Evolutionary conservation across 2,888 invertebrate genomes (phyloP), one percentile per base, ranked within the genome.

Genomic region (Drosophila limbata): DNA sequence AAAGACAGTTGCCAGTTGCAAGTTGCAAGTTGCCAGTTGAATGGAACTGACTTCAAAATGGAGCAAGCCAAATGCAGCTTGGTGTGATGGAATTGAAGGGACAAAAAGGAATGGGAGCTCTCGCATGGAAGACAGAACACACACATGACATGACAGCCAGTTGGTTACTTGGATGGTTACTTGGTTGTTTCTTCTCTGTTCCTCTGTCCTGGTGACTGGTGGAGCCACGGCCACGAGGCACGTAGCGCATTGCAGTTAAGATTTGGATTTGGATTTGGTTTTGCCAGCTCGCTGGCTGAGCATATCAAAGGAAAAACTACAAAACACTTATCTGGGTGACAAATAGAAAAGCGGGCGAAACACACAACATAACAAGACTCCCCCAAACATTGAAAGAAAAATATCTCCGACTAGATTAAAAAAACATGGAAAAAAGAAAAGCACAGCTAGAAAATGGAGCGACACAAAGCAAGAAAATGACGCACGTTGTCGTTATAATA

Each of bases 281-380:
- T 83, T 84, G 61, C 77, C 71, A 70, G 68, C 53, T 76, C 76
- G 77, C 76, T 85, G 79, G 87, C 87, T 73, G 85, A 67, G 79
- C 87, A 75, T 85, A 85, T 85, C 84, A 85, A 85, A 85, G 88
- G 73, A 69, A 80, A 82, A 76, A 88, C 84, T 88, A 85, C 84
- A 85, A 85, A 84, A 88, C 84, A 85, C 88, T 85, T 85, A 85
- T 88, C 87, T 83, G 88, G 81, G 84, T 88, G 84, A 85, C 84
- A 85, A 85, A 85, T 85, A 85, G 86, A 85, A 86, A 84, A 85
- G 77, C 79, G 70, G 65, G 77, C 64, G 55, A 68, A 48, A 60
- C 48, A 48, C 44, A 37, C 37, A 50, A 25, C 25, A 25, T 15
- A 48, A 45, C 73, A 60, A 37, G 73, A 66, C 72, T 56, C 45